A percentile compares a stretch with the other conserved stretches of the same genome.
Evolutionary conservation across 2,797 vertebrate species (phyloP).

Genomic region (Prunella strophiata): DNA sequence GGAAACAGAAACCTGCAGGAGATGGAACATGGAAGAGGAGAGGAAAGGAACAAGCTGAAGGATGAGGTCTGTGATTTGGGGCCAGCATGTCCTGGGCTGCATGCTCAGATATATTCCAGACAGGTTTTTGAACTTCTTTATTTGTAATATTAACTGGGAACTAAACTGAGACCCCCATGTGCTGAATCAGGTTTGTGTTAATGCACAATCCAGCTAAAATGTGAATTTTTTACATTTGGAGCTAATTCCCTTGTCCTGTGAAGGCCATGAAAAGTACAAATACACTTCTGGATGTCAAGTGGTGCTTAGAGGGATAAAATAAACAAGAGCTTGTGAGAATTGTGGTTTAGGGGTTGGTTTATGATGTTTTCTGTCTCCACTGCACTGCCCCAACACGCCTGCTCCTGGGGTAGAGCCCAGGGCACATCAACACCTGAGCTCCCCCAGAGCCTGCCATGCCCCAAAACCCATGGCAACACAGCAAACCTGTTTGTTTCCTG

Average conservation of each 20-base stretch:
- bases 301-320: background rate
- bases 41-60: background rate
- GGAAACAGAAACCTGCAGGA: background rate
- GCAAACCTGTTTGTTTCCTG: background rate
- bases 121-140: background rate
- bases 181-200: background rate
- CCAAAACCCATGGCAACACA: background rate
- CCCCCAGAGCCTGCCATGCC: background rate
- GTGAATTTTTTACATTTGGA: background rate
- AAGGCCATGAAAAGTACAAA: background rate
- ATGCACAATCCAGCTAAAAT: background rate
- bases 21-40: background rate
- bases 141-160: background rate
- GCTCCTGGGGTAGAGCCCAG: background rate
- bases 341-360: background rate
- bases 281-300: background rate
- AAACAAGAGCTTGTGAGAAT: background rate
- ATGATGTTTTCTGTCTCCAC: background rate
- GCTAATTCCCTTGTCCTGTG: background rate
- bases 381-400: accelerated
- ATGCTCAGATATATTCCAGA: background rate
- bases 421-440: background rate
- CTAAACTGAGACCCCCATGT: background rate
- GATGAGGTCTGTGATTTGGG: background rate
- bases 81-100: background rate